Evolutionary conservation across 1,140 invertebrate species (phyloP), one percentile per base, ranked within the genome.

Genomic region (Wasmannia auropunctata): DNA sequence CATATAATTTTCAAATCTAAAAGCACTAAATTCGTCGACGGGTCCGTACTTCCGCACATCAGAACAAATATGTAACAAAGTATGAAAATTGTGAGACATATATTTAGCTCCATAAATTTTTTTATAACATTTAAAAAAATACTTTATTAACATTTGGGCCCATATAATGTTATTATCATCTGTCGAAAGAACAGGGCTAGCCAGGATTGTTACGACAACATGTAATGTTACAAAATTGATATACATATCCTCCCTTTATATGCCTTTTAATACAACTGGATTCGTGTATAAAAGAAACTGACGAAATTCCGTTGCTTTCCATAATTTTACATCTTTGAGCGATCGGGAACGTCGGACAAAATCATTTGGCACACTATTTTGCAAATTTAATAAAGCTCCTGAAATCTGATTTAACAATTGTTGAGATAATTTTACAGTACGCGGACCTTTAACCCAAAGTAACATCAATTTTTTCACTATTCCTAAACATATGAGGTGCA

Each of bases 51-150:
- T 67, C 7, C 6, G 65, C 5, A 67, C 22, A 46, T 67, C 65
- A 28, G 65, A 67, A 67, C 65, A 67, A 67, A 67, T 67, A 25
- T 67, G 65, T 67, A 67, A 43, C 22, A 67, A 67, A 67, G 22
- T 67, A 67, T 67, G n/a, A 0, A 43, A 67, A 46, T 67, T 67
- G 16, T 67, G 22, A 67, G 37, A 67, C 65, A 67, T 67, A 67
- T 46, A 67, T 67, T 11, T 22, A 67, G 37, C 37, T n/a, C 65
- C 22, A 19, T 43, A 67, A 67, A 67, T 25, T 25, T 67, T 19
- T 65, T 34, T 65, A 22, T 40, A 65, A 40, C 34, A 65, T 65
- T 65, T 65, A 11, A 65, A 65, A 22, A 65, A 65, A 65, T 65
- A 65, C 8, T 65, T 34, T 7, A 65, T n/a, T 65, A 65, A 65